Conservation (phyloP, 2,113 vertebrate genomes). For the Alexandromys fortis region DNA sequence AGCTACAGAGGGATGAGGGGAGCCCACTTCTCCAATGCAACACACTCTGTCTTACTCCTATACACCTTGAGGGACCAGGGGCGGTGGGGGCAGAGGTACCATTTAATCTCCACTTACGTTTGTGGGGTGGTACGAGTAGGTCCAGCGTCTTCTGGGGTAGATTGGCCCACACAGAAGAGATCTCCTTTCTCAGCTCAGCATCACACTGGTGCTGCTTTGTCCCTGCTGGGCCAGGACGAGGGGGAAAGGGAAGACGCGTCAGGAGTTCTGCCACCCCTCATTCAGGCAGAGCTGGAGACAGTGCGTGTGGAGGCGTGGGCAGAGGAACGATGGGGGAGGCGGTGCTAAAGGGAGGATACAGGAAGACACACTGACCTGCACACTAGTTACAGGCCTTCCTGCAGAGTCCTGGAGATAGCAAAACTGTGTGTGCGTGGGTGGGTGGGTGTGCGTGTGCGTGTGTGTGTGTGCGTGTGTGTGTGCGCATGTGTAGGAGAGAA, state of each 20-base stretch:
- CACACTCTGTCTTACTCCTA: fast-evolving
- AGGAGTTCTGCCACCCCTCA: background rate
- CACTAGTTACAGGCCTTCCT: background rate
- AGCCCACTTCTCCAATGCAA: background rate
- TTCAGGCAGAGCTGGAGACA: background rate
- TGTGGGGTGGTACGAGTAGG: constrained; percentile 95
- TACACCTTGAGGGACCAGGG: background rate
- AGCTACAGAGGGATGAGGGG: background rate
- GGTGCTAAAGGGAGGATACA: background rate
- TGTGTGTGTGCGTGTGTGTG: background rate
- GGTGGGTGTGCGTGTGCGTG: no score
- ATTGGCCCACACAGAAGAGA: constrained; percentile 94
- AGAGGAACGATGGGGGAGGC: fast-evolving
- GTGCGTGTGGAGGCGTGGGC: background rate
- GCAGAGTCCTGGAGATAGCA: background rate
- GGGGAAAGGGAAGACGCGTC: background rate
- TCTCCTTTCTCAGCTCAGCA: constrained; percentile 94
- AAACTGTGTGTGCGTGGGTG: fast-evolving
- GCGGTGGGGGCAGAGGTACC: background rate
- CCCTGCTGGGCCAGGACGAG: constrained; percentile 85
- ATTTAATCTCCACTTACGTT: constrained; percentile 86
- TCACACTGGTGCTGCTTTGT: constrained; percentile 93
- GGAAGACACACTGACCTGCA: background rate
- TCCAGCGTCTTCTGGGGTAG: constrained; percentile 96
- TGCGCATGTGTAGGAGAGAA: no score